Conservation (phyloP, 2,797 vertebrate species). For the Dermochelys coriacea region DNA sequence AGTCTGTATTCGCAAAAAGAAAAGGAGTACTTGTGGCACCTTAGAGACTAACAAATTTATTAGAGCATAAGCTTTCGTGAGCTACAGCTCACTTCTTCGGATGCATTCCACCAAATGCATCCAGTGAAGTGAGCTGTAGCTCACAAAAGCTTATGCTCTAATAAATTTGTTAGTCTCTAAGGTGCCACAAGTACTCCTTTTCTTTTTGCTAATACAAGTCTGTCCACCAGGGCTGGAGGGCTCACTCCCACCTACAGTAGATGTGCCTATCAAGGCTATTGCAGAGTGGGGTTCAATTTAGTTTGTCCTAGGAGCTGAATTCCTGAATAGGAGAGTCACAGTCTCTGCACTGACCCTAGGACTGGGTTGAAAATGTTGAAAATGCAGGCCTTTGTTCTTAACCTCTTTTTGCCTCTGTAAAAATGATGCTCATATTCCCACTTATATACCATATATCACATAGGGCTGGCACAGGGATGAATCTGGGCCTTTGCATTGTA, state of each 20-base stretch:
- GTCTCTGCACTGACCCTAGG: not conserved
- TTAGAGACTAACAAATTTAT: no score
- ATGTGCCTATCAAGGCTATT: not conserved
- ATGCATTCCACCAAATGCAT: no score
- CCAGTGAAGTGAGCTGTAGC: no score
- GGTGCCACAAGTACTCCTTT: no score
- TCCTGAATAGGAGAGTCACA: not conserved
- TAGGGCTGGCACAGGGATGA: not conserved
- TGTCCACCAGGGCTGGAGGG: not conserved
- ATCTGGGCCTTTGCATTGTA: not conserved
- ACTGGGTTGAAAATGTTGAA: not conserved
- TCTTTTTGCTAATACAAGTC: not conserved
- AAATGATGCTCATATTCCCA: not conserved
- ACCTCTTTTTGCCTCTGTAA: not conserved
- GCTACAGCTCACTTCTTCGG: no score
- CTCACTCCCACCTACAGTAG: not conserved
- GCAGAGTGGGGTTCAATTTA: not conserved
- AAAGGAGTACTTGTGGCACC: no score
- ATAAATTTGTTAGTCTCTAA: no score
- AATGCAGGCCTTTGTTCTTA: not conserved
- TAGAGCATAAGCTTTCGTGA: no score
- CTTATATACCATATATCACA: not conserved
- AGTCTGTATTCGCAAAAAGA: no score
- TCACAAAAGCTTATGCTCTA: no score
- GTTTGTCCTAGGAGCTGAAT: not conserved